Evolutionary conservation across 2,888 invertebrate species (phyloP).

Genomic region (Tiphia femorata): DNA sequence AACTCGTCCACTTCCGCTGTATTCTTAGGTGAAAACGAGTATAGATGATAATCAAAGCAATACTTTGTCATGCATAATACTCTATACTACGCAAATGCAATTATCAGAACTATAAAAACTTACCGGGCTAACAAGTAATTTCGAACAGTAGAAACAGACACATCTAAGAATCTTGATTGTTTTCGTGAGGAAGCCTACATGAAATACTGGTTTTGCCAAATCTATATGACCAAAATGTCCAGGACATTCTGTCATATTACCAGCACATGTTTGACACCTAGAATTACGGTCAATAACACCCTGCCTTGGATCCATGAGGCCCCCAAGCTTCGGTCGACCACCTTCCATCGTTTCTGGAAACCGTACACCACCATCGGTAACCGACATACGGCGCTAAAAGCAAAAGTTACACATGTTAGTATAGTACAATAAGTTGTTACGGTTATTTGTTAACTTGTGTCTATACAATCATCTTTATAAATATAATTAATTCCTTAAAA

Average conservation of each 20-base stretch:
- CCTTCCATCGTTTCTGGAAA: conserved; percentile 99
- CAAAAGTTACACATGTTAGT: conserved; percentile 9
- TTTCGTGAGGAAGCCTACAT: conserved; percentile 97
- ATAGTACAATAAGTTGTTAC: neutral
- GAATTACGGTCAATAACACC: conserved; percentile 96
- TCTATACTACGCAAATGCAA: too few relatives aligned
- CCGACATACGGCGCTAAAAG: conserved; percentile 94
- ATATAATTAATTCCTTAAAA: too few relatives aligned
- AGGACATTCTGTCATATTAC: conserved; percentile 98
- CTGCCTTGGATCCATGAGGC: conserved; percentile 99
- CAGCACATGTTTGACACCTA: conserved; percentile 95
- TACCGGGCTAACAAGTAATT: conserved; percentile 93
- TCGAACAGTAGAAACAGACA: conserved; percentile 99
- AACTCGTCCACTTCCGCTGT: too few relatives aligned
- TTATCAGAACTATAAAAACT: too few relatives aligned
- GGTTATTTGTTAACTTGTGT: neutral
- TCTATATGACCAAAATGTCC: conserved; percentile 99
- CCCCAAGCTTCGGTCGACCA: conserved; percentile 96
- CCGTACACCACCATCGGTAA: conserved; percentile 96
- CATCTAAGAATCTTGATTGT: conserved; percentile 97
- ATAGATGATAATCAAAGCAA: too few relatives aligned
- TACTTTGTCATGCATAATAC: too few relatives aligned
- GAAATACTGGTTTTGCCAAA: conserved; percentile 97
- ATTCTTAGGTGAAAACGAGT: too few relatives aligned
- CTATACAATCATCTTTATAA: neutral